Evolutionary conservation across 1,140 invertebrate genomes (phyloP).

Genomic region (Zaprionus vittiger): DNA sequence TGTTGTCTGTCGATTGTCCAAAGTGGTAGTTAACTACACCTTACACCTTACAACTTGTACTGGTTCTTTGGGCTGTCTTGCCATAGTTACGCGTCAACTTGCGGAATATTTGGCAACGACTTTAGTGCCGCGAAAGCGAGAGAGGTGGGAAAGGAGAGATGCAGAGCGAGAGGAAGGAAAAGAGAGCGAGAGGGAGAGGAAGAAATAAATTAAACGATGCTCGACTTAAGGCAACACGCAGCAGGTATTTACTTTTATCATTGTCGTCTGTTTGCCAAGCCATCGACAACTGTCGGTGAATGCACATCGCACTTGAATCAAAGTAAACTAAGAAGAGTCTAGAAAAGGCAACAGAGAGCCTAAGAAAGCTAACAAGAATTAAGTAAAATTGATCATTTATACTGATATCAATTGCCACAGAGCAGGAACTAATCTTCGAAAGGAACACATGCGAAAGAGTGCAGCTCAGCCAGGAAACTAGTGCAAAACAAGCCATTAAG

Average conservation of each 20-base stretch:
- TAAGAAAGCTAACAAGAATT: background rate
- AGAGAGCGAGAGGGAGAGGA: background rate
- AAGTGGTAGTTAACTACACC: constrained; percentile 33
- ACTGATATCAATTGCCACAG: background rate
- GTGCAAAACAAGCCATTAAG: background rate
- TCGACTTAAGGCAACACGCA: constrained; percentile 20
- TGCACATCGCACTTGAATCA: constrained; percentile 8
- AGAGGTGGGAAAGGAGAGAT: constrained; percentile 12
- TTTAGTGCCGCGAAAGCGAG: constrained; percentile 56
- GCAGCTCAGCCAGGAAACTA: constrained; percentile 5
- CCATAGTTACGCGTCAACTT: constrained; percentile 51
- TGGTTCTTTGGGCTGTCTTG: constrained; percentile 67
- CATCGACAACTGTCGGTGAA: constrained; percentile 30
- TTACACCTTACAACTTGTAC: constrained; percentile 56
- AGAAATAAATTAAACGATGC: background rate
- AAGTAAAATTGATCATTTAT: background rate
- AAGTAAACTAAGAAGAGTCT: background rate
- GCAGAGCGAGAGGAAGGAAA: background rate
- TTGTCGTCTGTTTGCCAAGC: constrained; percentile 31
- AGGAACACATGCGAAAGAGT: background rate
- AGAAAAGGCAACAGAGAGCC: background rate
- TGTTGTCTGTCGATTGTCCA: constrained; percentile 22
- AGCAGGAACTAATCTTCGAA: background rate
- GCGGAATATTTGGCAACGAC: constrained; percentile 74
- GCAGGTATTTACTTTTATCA: constrained; percentile 30